Conservation (phyloP, 2,113 vertebrate species). For the Onychostruthus taczanowskii region DNA sequence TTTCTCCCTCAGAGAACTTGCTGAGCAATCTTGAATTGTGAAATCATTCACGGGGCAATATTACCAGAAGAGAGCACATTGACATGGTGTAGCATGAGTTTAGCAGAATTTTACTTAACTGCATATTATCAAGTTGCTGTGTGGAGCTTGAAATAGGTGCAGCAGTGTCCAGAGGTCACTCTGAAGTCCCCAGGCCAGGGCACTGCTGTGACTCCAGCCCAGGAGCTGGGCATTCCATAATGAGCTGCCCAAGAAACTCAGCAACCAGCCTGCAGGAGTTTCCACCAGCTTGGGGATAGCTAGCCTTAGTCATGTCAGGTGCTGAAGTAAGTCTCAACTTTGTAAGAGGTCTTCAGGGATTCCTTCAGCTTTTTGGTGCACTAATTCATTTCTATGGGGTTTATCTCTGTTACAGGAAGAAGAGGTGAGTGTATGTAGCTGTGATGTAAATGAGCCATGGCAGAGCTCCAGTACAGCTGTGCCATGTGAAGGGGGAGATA, state of each 20-base stretch:
- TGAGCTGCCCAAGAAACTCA: background rate
- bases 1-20: background rate
- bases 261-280: background rate
- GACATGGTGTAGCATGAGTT: background rate
- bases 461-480: background rate
- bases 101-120: background rate
- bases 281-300: background rate
- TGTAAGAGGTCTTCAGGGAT: background rate
- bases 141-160: background rate
- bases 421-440: background rate
- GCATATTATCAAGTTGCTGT: background rate
- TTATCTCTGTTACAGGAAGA: background rate
- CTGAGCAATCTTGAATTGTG: background rate
- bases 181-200: background rate
- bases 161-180: background rate
- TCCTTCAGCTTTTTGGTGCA: background rate
- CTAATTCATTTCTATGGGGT: background rate
- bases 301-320: background rate
- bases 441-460: background rate
- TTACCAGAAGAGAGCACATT: background rate
- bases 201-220: background rate
- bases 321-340: background rate
- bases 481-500: rapidly evolving
- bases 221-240: background rate
- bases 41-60: background rate